These are phyloP conservation scores for Limnephilus auricula DNA, from an alignment of 2,888 invertebrate genomes.

Conservation along the genomic window DNA sequence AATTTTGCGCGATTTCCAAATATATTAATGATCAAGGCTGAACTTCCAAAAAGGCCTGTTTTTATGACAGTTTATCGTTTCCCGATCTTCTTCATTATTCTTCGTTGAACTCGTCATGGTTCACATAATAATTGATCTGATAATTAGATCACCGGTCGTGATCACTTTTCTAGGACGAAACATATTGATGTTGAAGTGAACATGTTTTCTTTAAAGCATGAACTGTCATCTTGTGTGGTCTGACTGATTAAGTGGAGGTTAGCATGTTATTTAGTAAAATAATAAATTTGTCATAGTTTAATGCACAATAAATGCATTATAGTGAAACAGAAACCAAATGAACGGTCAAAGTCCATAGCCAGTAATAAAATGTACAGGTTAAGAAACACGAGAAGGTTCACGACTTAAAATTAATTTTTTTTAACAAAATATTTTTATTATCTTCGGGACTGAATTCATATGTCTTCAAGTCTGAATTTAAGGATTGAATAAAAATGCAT, in stretches of 20 bases:
- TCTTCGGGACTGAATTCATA: too few relatives aligned
- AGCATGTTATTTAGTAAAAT: neutral
- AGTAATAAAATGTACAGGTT: too few relatives aligned
- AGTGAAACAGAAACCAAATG: too few relatives aligned
- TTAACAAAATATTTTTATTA: too few relatives aligned
- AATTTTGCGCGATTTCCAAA: neutral
- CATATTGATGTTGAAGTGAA: neutral
- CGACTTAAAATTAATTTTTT: too few relatives aligned
- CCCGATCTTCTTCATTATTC: constrained; percentile 4
- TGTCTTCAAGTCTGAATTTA: too few relatives aligned
- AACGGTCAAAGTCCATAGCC: too few relatives aligned
- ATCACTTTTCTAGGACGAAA: constrained; percentile 26
- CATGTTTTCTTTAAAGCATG: neutral
- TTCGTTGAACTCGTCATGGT: neutral
- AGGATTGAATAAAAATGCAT: too few relatives aligned
- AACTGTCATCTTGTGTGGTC: constrained; percentile 19
- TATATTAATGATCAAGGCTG: neutral
- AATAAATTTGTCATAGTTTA: neutral
- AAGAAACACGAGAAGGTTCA: too few relatives aligned
- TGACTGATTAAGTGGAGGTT: neutral
- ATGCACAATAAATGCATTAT: neutral
- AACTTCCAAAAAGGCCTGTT: neutral
- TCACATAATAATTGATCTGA: neutral
- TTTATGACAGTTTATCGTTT: constrained; percentile 7
- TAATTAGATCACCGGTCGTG: constrained; percentile 35